Base-by-base conservation (phyloP, 1,140 invertebrate species). In the Aradophagus sp. region DNA sequence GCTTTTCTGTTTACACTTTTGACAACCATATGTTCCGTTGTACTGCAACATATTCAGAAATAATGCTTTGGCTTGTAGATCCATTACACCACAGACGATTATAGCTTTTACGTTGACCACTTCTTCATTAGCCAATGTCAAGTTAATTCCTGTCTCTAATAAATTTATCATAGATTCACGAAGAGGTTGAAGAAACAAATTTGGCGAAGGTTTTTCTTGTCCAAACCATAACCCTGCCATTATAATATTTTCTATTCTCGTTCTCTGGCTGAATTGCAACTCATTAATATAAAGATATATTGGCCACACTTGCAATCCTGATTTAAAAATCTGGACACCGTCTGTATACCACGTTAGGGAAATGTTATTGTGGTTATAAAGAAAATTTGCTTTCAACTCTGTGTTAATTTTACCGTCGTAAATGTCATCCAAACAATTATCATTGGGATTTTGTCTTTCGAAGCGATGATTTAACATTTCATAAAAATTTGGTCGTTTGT, bases 211-310 rank as follows among this genome's bases (percentile, higher is more conserved):
- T 41, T 73, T 69, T 2, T 50, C 12, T 5, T 38, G 36, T 16
- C 73, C 68, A 35, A 69, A 72, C 73, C 73, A 75, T 19, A 75
- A n/a, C 0, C 53, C 73, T 17, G 38, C 42, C 10, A 75, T 19
- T 10, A 75, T 52, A 7, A 67, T 16, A 39, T 73, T 76, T 52
- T 73, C 70, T 12, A 62, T 13, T 19, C 42, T 52, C 0, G 41
- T 41, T 20, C 73, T 26, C 8, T 23, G 4, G 8, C 4, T 23
- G 20, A 5, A 23, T 23, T 4, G 20, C 8, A 23, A 23, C 8
- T 23, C 20, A 23, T 23, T 23, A 23, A 23, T 8, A 23, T 4
- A 5, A 5, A 23, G 8, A 23, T 23, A 23, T 4, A 23, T 5
- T 23, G 20, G 20, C 20, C 20, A 23, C 4, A 23, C 8, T 5